A percentile compares a stretch with the other conserved stretches of the same genome.
phyloP scores from a whole-genome alignment of 2,113 vertebrate genomes.

The Brachypteracias leptosomus region DNA sequence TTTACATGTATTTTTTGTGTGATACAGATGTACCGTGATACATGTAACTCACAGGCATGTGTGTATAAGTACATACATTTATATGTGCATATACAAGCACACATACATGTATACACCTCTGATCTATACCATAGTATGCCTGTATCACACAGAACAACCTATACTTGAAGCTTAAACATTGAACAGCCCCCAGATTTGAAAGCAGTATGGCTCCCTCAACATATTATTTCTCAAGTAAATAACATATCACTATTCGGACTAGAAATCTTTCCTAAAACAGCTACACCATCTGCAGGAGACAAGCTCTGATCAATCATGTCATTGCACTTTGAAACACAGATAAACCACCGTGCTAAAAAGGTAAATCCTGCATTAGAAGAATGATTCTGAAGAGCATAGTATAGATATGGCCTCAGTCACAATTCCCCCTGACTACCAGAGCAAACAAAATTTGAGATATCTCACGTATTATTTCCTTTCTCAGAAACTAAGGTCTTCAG shows the following conservation, averaged over 20 bases:
- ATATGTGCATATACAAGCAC: too few relatives aligned
- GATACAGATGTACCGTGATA: neutral
- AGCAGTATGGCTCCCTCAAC: neutral
- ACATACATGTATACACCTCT: neutral
- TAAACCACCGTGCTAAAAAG: neutral
- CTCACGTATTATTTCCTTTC: neutral
- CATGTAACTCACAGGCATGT: accelerated
- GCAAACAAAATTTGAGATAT: neutral
- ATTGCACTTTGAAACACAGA: neutral
- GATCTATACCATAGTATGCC: neutral
- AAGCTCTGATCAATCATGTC: neutral
- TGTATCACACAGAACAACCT: neutral
- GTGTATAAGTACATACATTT: too few relatives aligned
- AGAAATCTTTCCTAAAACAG: neutral
- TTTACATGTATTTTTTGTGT: neutral
- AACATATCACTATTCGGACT: neutral
- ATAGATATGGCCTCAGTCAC: neutral
- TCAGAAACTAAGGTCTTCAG: neutral
- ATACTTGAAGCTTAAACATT: neutral
- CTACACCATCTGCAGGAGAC: neutral
- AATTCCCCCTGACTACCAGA: neutral
- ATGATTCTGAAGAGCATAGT: neutral
- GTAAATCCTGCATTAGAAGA: neutral
- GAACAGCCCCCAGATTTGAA: neutral
- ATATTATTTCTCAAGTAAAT: neutral